phyloP scores from a whole-genome alignment of 2,797 vertebrate genomes.

The Sebastes diploproa region DNA sequence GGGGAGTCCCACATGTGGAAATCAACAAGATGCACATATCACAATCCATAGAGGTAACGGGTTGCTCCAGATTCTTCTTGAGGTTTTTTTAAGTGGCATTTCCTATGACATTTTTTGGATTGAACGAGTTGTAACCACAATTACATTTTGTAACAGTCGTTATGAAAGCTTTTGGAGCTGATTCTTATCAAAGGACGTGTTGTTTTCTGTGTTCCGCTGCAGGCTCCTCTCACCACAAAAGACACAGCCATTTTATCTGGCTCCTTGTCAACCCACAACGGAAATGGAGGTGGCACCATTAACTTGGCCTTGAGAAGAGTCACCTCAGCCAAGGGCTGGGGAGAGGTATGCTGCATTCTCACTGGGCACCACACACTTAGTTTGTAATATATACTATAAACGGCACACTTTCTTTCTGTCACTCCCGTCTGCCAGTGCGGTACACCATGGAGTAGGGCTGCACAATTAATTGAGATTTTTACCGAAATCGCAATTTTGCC shows the following conservation, averaged over 20 bases:
- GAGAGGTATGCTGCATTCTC: conserved; percentile 85
- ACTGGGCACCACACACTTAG: background rate
- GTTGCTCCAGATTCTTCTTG: background rate
- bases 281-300: conserved; percentile 94
- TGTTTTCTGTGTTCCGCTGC: background rate
- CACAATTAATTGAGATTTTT: no score
- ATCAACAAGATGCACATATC: conserved; percentile 99
- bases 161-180: background rate
- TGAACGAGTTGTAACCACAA: background rate
- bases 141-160: background rate
- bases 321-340: conserved; percentile 96
- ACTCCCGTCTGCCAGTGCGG: background rate
- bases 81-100: background rate
- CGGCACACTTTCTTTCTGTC: background rate
- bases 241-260: conserved; percentile 97
- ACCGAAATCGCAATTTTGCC: no score
- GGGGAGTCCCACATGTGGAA: conserved; percentile 91
- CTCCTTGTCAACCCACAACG: conserved; percentile 98
- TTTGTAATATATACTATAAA: background rate
- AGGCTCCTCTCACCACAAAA: conserved; percentile 94
- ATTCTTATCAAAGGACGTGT: background rate
- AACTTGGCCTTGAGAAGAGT: conserved; percentile 92
- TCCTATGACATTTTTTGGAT: background rate
- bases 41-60: conserved; percentile 94
- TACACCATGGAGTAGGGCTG: no score